Percentiles rank a stretch among this genome's conserved stretches.
Evolutionary conservation across 2,888 invertebrate species (phyloP).

Genomic region (Blomia tropicalis): DNA sequence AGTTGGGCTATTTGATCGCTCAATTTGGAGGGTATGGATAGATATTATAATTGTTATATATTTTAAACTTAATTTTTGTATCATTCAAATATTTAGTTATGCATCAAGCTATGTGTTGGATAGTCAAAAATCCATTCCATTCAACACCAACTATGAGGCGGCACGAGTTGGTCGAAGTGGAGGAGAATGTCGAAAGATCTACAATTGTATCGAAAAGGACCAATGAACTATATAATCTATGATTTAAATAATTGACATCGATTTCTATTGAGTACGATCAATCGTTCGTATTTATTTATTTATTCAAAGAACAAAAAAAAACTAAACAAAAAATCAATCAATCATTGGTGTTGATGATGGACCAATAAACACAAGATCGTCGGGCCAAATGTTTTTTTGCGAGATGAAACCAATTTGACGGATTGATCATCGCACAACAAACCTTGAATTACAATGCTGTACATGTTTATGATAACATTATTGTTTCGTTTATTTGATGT

Average conservation of each 20-base stretch:
- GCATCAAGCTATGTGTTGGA: slow-evolving; percentile 69
- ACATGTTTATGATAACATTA: no score
- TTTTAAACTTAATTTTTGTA: slow-evolving; percentile 15
- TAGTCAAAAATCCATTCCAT: slow-evolving; percentile 50
- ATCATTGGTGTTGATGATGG: no score
- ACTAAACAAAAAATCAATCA: no score
- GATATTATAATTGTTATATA: neutral
- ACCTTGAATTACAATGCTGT: no score
- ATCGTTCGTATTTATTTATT: neutral
- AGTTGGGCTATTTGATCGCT: slow-evolving; percentile 59
- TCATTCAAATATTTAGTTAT: slow-evolving; percentile 49
- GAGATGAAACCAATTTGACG: no score
- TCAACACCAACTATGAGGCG: slow-evolving; percentile 66
- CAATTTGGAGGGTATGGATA: slow-evolving; percentile 74
- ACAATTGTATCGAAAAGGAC: neutral
- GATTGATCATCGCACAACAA: no score
- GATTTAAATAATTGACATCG: neutral
- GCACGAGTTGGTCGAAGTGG: slow-evolving; percentile 69
- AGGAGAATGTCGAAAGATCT: slow-evolving; percentile 61
- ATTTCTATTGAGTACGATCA: neutral
- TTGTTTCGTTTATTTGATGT: no score
- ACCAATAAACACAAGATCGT: no score
- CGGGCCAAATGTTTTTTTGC: no score
- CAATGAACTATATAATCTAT: neutral
- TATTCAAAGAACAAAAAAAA: neutral